phyloP scores from a whole-genome alignment of 2,888 invertebrate genomes.

The Teleogryllus oceanicus region DNA sequence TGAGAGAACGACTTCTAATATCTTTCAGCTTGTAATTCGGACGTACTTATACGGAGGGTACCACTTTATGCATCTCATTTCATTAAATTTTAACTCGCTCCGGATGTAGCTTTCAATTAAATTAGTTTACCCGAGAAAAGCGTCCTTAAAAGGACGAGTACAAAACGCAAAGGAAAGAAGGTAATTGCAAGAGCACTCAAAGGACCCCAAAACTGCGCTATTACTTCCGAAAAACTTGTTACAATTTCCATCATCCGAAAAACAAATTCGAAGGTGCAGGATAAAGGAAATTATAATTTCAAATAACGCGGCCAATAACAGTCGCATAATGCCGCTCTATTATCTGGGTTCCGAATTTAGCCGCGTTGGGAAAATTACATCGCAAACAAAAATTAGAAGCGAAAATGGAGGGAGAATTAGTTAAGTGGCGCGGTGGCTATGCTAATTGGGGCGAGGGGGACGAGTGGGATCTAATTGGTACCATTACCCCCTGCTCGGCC shows the following conservation, averaged over 20 bases:
- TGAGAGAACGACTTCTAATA: background rate
- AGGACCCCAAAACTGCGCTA: background rate
- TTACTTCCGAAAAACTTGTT: background rate
- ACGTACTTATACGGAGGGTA: conserved; percentile 4
- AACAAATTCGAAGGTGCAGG: background rate
- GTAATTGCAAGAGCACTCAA: background rate
- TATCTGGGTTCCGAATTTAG: background rate
- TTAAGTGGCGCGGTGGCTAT: conserved; percentile 18
- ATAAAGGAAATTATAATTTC: background rate
- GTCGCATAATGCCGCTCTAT: background rate
- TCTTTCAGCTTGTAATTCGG: background rate
- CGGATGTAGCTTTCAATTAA: conserved; percentile 18
- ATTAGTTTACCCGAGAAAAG: background rate
- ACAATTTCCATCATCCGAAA: conserved; percentile 2
- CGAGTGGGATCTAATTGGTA: background rate
- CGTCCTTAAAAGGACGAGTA: background rate
- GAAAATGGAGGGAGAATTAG: conserved; percentile 9
- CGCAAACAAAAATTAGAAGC: conserved; percentile 18
- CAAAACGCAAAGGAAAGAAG: background rate
- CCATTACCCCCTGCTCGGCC: background rate
- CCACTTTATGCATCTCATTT: background rate
- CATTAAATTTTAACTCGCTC: conserved; percentile 2
- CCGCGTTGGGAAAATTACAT: background rate
- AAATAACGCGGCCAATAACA: background rate
- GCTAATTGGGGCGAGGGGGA: background rate